Evolutionary conservation across 92 coral and sea anemone species (phyloP), one percentile per base, ranked within the genome.

Genomic region (Actinostola sp.): DNA sequence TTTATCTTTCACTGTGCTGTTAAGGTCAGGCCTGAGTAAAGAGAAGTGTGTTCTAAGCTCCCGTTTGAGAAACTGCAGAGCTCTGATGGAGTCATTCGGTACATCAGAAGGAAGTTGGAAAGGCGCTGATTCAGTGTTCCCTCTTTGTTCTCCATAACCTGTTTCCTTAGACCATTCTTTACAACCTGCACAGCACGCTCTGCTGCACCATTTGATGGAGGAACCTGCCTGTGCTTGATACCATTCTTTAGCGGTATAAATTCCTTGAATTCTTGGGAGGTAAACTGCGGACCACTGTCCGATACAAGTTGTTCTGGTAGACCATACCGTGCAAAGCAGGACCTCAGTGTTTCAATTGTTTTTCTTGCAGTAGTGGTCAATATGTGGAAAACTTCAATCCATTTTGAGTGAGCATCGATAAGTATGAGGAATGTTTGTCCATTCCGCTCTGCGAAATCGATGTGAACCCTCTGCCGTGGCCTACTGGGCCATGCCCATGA

Each of bases 281-380:
- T n/a, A n/a, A n/a, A n/a, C n/a, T n/a, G n/a, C n/a, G n/a, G 81
- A 29, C 81, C 81, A 67, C 66, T 77, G 48, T 66, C 82, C 14
- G 75, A 63, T n/a, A 61, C 79, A 15, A 72, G 30, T 41, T 72
- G 49, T 9, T 16, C 78, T 59, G 82, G 82, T 23, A 76, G 32
- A 63, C 76, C 82, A 67, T 77, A 67, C 44, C 45, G 52, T 27
- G 46, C 61, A 63, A 75, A 75, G 49, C 60, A 75, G 36, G 53
- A 55, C 63, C 81, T 75, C 52, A 63, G 60, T 33, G 46, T 25
- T 57, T 41, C 62, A 13, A 58, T 58, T 34, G 79, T 58, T 36
- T 27, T 38, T 54, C 43, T 48, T 19, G 66, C 46, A 19, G 69
- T 70, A 43, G 71, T 65, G 26, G 71, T 38, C n/a, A n/a, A n/a